Evolutionary conservation across 2,797 vertebrate species (phyloP).

Genomic region (Amphiprion clarkii): DNA sequence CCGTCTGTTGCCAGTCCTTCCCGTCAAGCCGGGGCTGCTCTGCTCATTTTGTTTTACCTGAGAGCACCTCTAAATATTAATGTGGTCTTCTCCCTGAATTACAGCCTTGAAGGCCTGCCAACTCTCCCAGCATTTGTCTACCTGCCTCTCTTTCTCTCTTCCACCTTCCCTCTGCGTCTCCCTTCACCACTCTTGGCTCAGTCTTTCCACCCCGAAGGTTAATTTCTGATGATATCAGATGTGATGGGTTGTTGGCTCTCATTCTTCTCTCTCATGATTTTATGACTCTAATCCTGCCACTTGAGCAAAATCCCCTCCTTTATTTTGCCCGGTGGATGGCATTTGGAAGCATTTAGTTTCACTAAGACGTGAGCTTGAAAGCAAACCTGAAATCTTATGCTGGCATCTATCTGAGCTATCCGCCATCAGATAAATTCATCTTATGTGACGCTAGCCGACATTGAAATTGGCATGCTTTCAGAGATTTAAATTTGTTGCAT

Average conservation of each 20-base stretch:
- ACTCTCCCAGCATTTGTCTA: slow-evolving; percentile 72
- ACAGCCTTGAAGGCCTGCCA: slow-evolving; percentile 72
- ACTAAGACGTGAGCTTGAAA: slow-evolving; percentile 63
- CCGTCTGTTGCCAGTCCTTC: slow-evolving; percentile 64
- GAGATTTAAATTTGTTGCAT: slow-evolving; percentile 45
- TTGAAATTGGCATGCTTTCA: slow-evolving; percentile 48
- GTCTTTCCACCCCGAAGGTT: slow-evolving; percentile 76
- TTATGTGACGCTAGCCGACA: slow-evolving; percentile 25
- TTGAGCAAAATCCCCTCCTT: slow-evolving; percentile 69
- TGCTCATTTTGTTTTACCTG: slow-evolving; percentile 83
- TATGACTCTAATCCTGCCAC: slow-evolving; percentile 76
- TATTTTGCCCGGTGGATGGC: slow-evolving; percentile 64
- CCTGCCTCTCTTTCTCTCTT: slow-evolving; percentile 48
- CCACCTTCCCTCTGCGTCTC: slow-evolving; percentile 46
- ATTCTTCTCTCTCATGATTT: slow-evolving; percentile 77
- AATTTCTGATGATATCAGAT: slow-evolving; percentile 79
- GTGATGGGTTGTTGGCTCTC: slow-evolving; percentile 77
- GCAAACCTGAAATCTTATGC: slow-evolving; percentile 67
- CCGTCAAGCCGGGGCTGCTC: slow-evolving; percentile 60
- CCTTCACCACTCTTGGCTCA: slow-evolving; percentile 59
- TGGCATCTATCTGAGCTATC: slow-evolving; percentile 48
- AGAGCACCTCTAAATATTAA: slow-evolving; percentile 83
- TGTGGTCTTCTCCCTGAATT: slow-evolving; percentile 75
- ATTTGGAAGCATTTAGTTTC: slow-evolving; percentile 72
- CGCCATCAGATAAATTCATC: slow-evolving; percentile 53